Evolutionary conservation across 2,797 vertebrate genomes (phyloP), one percentile per base, ranked within the genome.

Genomic region (Squalus acanthias): DNA sequence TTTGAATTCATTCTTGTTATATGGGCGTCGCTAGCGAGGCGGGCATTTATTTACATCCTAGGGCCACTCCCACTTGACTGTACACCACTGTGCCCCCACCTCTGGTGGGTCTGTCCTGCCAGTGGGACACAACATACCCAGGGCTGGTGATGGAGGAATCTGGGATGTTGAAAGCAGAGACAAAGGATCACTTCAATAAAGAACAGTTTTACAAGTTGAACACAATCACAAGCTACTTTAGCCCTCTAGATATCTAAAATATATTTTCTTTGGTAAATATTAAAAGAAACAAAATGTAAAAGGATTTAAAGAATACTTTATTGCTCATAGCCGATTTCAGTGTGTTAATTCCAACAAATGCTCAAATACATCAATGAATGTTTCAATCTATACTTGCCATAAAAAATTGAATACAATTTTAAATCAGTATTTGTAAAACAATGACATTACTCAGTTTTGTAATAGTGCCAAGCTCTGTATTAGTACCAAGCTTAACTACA

Each of bases 351-450:
- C 63, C 91, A 67, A 85, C 20, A 85, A 85, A 85, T 85, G 17
- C n/a, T 79, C 74, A 79, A 79, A 82, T 82, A 82, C 13, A 82
- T 39, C 6, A 93, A 93, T n/a, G 33, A 93, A 67, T n/a, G 60
- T n/a, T 91, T 63, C 29, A 91, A 63, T 17, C 17, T 46, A 24
- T 2, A 46, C 1, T n/a, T 22, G 60, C 60, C 20, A 93, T n/a
- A 24, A 39, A 91, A 92, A 93, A 93, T 39, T 93, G 89, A 92
- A 65, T 65, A 92, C 33, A 92, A 92, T 67, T 67, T 65, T n/a
- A 39, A 93, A 93, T 67, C n/a, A 65, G 10, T n/a, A 63, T 93
- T 93, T 69, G 20, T 69, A 67, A 93, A 93, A 93, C n/a, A 67
- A 69, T 12, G 57, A 60, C 53, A 63, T 39, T 39, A 93, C 22